Evolutionary conservation across 2,113 vertebrate species (phyloP).

Genomic region (Oplegnathus fasciatus): DNA sequence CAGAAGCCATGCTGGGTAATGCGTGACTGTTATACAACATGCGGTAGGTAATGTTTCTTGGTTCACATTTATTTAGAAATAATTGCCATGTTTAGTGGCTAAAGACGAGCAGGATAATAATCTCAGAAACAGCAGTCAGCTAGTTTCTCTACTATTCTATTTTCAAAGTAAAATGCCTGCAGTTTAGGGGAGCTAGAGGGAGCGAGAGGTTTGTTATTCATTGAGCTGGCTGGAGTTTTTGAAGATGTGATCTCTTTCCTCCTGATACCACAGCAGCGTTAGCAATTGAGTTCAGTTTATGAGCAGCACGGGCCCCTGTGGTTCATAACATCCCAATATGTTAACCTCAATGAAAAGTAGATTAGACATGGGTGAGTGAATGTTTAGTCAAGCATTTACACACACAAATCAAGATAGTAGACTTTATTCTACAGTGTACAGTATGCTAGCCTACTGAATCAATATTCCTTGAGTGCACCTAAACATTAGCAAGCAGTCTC

Average conservation of each 20-base stretch:
- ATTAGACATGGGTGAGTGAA: constrained; percentile 55
- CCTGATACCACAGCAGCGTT: constrained; percentile 30
- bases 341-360: constrained; percentile 66
- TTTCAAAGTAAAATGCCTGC: constrained; percentile 42
- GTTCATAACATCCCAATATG: constrained; percentile 41
- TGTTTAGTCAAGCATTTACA: constrained; percentile 42
- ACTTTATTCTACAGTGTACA: constrained; percentile 25
- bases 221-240: constrained; percentile 28
- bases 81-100: constrained; percentile 19
- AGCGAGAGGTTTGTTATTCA: constrained; percentile 41
- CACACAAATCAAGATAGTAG: constrained; percentile 43
- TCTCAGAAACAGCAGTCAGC: constrained; percentile 30
- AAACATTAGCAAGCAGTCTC: constrained; percentile 42
- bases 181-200: neutral
- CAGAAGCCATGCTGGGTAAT: constrained; percentile 8
- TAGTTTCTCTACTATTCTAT: constrained; percentile 25
- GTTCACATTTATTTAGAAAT: constrained; percentile 29
- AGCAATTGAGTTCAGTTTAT: constrained; percentile 42
- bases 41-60: constrained; percentile 8
- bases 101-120: constrained; percentile 12
- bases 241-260: constrained; percentile 50
- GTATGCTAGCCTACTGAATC: constrained; percentile 27
- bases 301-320: constrained; percentile 40
- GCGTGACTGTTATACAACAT: constrained; percentile 30
- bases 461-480: constrained; percentile 45